Base-by-base conservation (phyloP, 2,113 vertebrate species). In the Polyodon spathula region DNA sequence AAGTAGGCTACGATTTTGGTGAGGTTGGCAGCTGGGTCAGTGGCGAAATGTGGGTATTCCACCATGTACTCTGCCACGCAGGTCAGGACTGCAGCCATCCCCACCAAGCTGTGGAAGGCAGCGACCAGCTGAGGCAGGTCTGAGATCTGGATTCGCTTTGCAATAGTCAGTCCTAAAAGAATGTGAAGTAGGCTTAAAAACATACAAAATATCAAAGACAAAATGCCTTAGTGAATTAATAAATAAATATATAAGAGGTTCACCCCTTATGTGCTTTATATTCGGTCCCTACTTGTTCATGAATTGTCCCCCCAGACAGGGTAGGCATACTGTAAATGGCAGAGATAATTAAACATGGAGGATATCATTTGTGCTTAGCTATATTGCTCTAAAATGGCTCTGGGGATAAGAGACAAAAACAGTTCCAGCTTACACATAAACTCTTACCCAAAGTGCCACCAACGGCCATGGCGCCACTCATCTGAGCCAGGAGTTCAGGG, bases 391-490 rank as follows among this genome's bases (percentile, higher is more conserved):
- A n/a, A n/a, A n/a, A n/a, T n/a, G n/a, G n/a, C n/a, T n/a, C n/a
- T n/a, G n/a, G n/a, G n/a, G n/a, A n/a, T n/a, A n/a, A n/a, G n/a
- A n/a, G n/a, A 50, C 46, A 2, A 50, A 43, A 43, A 6, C 42
- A 43, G 42, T 43, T 62, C 41, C 55, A 59, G 42, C 42, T 54
- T 40, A 7, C 52, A 66, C 1, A 40, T 37, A 58, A 27, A 42
- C 5, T 83, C 94, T 84, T 76, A 98, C 96, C 94, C 55, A 93
- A 86, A 37, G 88, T 91, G 44, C 95, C 91, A n/a, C 96, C 96
- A 64, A 95, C 84, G 6, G 96, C 92, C 94, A 97, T 91, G n/a
- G 91, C 95, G 17, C 88, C 91, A 4, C 91, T 94, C 95, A 98
- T 99, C 82, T 99, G 96, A 1, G 86, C 87, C 79, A 99, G 71